These are phyloP conservation scores for Patella pellucida DNA, from an alignment of 2,888 invertebrate genomes.

Conservation along the genomic window DNA sequence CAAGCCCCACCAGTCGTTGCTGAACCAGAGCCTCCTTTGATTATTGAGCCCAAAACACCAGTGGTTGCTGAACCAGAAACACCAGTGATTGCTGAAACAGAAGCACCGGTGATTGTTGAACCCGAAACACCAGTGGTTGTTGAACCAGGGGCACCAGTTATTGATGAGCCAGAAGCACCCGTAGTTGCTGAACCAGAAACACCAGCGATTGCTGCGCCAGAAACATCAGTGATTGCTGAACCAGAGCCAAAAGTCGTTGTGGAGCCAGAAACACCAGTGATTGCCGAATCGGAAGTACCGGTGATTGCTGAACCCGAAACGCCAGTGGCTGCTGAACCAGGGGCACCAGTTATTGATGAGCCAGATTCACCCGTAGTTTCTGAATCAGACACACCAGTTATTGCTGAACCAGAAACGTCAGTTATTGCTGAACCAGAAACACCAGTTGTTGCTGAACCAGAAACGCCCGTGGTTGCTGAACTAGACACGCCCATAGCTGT, in stretches of 20 bases:
- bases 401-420: neutral
- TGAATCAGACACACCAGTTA: neutral
- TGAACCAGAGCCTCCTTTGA: too few relatives aligned
- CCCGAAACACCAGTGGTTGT: neutral
- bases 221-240: neutral
- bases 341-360: neutral
- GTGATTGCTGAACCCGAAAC: neutral
- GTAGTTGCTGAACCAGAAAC: neutral
- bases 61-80: too few relatives aligned
- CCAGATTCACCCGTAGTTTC: slow-evolving; percentile 2
- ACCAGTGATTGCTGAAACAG: too few relatives aligned
- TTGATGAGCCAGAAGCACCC: neutral
- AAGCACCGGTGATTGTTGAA: neutral
- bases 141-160: neutral
- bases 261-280: neutral
- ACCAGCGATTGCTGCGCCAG: neutral
- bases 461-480: neutral
- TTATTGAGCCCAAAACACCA: too few relatives aligned
- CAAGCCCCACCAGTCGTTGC: too few relatives aligned
- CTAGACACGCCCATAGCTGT: neutral
- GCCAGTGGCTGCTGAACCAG: neutral
- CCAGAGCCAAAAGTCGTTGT: neutral
- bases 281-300: neutral
- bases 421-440: neutral
- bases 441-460: neutral